Evolutionary conservation across 2,113 vertebrate species (phyloP), one percentile per base, ranked within the genome.

Genomic region (Toxotes chatareus): DNA sequence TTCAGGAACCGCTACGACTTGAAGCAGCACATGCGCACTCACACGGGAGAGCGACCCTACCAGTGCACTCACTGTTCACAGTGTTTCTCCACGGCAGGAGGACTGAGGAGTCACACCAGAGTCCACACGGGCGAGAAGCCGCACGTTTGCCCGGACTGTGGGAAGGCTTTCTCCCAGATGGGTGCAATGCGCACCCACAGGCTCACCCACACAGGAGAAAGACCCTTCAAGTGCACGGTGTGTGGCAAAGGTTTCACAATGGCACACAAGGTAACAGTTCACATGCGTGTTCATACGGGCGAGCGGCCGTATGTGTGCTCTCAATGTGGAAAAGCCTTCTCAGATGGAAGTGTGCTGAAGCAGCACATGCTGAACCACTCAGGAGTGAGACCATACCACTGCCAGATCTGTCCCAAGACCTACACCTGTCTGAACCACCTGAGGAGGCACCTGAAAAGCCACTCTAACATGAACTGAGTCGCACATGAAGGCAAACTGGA

Each of bases 351-450:
- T 4, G 93, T 94, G 68, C 83, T 94, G 53, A 94, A 94, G 82
- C 93, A 94, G 82, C 93, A 94, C 85, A 94, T 93, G 89, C 86
- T 94, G 42, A 94, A 94, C 83, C 93, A 94, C 89, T 94, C 93
- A 1, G 93, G 93, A n/a, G 93, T 94, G 40, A 80, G 93, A 75
- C 93, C 93, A 0, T 94, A 93, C 83, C 93, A 91, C 86, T 94
- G 93, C 78, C 93, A 94, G 82, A 86, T 94, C 77, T 94, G 93
- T 55, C 91, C 93, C 60, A 94, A 94, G 86, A 94, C 93, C 32
- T 94, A 94, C 86, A 94, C 93, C 67, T 94, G 93, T 38, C 93
- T 94, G n/a, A 93, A 94, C 76, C 93, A 94, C 89, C 91, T 94
- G 85, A 89, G 93, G 88, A 88, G 93, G 68, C 93, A 94, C 85